Evolutionary conservation across 2,888 invertebrate species (phyloP).

Genomic region (Sphecodes monilicornis): DNA sequence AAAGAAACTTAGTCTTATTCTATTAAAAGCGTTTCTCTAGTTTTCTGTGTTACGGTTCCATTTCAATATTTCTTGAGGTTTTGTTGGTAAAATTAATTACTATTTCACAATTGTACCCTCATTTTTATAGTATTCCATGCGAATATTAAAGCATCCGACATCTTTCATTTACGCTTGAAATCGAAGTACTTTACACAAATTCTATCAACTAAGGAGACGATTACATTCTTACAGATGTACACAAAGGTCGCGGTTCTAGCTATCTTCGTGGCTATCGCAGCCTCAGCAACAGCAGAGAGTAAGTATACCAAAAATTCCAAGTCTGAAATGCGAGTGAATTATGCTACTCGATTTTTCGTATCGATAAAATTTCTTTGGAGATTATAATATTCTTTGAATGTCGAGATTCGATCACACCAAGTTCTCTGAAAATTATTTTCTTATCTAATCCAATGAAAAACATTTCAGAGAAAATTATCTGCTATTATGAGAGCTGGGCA

Average conservation of each 20-base stretch:
- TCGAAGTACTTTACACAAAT: not conserved
- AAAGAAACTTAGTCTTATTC: not conserved
- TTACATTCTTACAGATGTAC: not conserved
- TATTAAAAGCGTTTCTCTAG: not conserved
- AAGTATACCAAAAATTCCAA: not conserved
- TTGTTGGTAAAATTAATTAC: no score
- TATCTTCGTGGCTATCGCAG: not conserved
- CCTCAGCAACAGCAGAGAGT: not conserved
- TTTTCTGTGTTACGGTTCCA: no score
- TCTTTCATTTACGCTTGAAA: not conserved
- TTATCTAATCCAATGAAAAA: not conserved
- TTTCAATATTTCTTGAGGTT: not conserved
- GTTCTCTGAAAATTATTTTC: no score
- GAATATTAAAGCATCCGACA: not conserved
- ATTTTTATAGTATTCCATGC: not conserved
- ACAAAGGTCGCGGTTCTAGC: not conserved
- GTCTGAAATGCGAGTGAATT: no score
- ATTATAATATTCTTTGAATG: not conserved
- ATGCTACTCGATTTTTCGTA: not conserved
- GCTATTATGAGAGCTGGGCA: slow-evolving; percentile 92
- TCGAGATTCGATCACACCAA: not conserved
- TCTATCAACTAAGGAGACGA: not conserved
- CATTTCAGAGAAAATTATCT: slow-evolving; percentile 87
- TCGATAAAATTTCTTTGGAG: not conserved
- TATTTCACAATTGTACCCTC: not conserved